phyloP scores from a whole-genome alignment of 2,113 vertebrate species.

The Plotosus lineatus region DNA sequence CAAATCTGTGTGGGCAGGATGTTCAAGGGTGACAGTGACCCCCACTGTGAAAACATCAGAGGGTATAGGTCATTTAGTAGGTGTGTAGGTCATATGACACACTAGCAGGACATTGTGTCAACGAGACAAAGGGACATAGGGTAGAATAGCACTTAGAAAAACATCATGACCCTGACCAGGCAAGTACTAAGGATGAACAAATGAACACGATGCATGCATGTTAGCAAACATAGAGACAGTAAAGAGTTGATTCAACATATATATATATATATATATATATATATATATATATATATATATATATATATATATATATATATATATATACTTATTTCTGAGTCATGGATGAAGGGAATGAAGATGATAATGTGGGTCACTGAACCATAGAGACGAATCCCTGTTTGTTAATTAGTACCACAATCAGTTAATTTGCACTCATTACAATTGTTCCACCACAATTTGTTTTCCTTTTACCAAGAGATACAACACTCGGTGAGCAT shows the following conservation, averaged over 20 bases:
- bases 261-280: too few species aligned
- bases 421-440: constrained; percentile 31
- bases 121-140: too few species aligned
- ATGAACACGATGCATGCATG: not conserved
- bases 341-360: not conserved
- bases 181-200: not conserved
- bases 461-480: not conserved
- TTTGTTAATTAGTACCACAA: constrained; percentile 23
- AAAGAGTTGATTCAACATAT: too few species aligned
- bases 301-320: too few species aligned
- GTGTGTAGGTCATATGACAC: too few species aligned
- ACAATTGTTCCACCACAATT: not conserved
- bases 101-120: too few species aligned
- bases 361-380: not conserved
- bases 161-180: not conserved
- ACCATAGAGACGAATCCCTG: not conserved
- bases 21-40: too few species aligned
- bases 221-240: not conserved
- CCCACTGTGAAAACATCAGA: too few species aligned
- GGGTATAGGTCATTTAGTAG: too few species aligned
- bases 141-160: not conserved
- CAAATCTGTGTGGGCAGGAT: too few species aligned
- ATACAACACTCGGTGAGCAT: not conserved
- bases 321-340: too few species aligned
- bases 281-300: too few species aligned